Percentiles rank a stretch among this genome's conserved stretches.
These are phyloP conservation scores for Neofelis nebulosa DNA, from an alignment of 2,113 vertebrate species.

Conservation along the genomic window DNA sequence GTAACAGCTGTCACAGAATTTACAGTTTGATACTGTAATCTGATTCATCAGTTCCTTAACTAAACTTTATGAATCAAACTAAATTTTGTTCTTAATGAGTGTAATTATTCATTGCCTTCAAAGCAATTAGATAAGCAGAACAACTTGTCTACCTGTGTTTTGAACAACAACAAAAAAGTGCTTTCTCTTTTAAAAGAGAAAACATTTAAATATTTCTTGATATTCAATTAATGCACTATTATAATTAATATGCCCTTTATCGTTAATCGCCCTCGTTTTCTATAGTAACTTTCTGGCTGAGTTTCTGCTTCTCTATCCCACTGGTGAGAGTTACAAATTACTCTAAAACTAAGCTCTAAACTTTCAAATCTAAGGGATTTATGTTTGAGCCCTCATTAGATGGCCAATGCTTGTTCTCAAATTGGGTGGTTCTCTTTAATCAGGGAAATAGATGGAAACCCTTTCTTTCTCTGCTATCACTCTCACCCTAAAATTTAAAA, in stretches of 20 bases:
- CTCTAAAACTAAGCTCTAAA: neutral
- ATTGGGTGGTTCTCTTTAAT: neutral
- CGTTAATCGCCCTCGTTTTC: neutral
- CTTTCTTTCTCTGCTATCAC: neutral
- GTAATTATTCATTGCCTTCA: constrained; percentile 16
- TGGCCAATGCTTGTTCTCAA: neutral
- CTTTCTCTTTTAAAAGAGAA: neutral
- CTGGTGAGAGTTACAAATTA: neutral
- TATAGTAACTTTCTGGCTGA: neutral
- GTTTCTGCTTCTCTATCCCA: neutral
- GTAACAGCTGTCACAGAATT: neutral
- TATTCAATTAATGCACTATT: neutral
- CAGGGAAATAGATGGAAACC: neutral
- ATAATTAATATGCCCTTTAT: neutral
- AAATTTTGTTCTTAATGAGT: neutral
- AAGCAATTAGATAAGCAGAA: neutral
- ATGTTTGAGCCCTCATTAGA: neutral
- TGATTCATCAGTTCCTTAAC: neutral
- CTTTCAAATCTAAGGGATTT: neutral
- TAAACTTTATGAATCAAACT: neutral
- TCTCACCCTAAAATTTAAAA: neutral
- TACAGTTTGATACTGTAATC: constrained; percentile 3
- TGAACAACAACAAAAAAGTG: neutral
- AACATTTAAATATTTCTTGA: neutral
- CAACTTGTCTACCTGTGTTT: neutral